Evolutionary conservation across 2,888 invertebrate species (phyloP).

Genomic region (Melipona bicolor): DNA sequence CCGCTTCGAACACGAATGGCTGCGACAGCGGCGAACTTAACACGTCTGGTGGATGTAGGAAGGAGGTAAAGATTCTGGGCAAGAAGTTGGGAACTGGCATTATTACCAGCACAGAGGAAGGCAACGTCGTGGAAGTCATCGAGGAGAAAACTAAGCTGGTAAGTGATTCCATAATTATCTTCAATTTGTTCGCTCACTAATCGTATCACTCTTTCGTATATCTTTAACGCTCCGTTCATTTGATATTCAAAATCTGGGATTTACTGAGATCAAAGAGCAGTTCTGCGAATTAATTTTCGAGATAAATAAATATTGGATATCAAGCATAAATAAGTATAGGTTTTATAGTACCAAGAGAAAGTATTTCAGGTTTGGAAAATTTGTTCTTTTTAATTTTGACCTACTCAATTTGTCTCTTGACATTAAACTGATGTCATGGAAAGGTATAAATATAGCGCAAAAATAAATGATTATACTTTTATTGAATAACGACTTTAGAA

Average conservation of each 20-base stretch:
- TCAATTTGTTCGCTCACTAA: conserved; percentile 9
- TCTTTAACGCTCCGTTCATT: neutral
- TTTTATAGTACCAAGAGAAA: neutral
- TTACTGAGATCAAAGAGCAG: neutral
- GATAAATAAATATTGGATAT: neutral
- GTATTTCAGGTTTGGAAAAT: neutral
- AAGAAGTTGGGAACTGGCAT: conserved; percentile 75
- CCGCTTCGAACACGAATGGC: conserved; percentile 57
- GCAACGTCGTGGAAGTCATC: conserved; percentile 69
- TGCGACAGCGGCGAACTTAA: conserved; percentile 45
- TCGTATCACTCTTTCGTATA: neutral
- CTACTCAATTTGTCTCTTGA: too few species aligned
- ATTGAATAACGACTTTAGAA: too few species aligned
- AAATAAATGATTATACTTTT: too few species aligned
- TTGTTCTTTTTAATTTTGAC: neutral
- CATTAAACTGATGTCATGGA: too few species aligned
- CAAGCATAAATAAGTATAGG: too few species aligned
- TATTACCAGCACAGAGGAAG: conserved; percentile 69
- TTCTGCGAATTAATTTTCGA: neutral
- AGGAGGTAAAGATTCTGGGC: conserved; percentile 79
- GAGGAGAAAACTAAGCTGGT: conserved; percentile 71
- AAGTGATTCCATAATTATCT: conserved; percentile 36
- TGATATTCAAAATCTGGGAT: neutral
- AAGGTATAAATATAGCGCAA: too few species aligned
- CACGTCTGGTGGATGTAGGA: conserved; percentile 63